phyloP scores from a whole-genome alignment of 2,797 vertebrate genomes.

The Phalanger gymnotis region DNA sequence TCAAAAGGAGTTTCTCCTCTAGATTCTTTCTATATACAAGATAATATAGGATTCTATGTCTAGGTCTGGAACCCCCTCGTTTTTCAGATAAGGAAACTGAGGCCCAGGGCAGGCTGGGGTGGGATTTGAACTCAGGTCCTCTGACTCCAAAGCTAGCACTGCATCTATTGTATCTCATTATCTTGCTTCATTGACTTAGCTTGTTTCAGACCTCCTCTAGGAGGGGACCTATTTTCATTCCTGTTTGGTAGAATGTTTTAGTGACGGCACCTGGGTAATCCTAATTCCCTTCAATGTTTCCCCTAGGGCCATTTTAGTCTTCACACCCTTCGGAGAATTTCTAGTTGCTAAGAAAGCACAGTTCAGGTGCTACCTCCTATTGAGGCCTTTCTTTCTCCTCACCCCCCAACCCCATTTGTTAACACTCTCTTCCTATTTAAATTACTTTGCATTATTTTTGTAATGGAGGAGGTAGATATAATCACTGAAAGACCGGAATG shows the following conservation, averaged over 20 bases:
- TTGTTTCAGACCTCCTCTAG: not conserved
- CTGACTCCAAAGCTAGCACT: constrained; percentile 3
- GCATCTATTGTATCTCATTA: not conserved
- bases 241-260: not conserved
- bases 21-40: not conserved
- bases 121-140: constrained; percentile 1
- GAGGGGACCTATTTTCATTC: not conserved
- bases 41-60: not conserved
- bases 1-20: not conserved
- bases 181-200: not conserved
- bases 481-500: not conserved
- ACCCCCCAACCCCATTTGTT: not conserved
- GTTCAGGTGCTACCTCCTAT: not conserved
- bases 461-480: not conserved
- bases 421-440: not conserved
- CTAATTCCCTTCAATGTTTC: not conserved
- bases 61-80: not conserved
- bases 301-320: not conserved
- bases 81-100: not conserved
- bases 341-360: not conserved
- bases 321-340: not conserved
- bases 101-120: not conserved
- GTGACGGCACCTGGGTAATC: not conserved
- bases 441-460: not conserved
- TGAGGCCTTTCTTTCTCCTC: not conserved